These are phyloP conservation scores for Charanyca ferruginea DNA, from an alignment of 2,888 invertebrate species.

Conservation along the genomic window DNA sequence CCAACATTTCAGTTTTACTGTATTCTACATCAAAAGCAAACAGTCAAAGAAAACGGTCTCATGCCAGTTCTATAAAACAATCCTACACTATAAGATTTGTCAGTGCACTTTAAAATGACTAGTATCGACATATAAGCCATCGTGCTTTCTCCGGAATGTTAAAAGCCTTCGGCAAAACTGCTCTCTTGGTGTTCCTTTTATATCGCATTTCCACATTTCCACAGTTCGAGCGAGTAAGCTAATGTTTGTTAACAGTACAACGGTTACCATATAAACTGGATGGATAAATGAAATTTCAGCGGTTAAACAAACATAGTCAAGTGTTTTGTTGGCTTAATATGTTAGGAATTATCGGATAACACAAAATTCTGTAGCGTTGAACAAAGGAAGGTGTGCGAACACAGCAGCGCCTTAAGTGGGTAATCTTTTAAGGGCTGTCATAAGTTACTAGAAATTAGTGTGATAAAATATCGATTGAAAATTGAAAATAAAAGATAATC, in stretches of 20 bases:
- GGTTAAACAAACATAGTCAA: slow-evolving; percentile 17
- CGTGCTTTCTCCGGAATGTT: slow-evolving; percentile 66
- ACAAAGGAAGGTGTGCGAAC: slow-evolving; percentile 3
- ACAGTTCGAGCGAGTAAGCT: slow-evolving; percentile 55
- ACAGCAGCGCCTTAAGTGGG: neutral
- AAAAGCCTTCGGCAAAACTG: slow-evolving; percentile 70
- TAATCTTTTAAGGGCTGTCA: neutral
- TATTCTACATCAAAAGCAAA: slow-evolving; percentile 45
- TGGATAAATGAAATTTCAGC: slow-evolving; percentile 33
- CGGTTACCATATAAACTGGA: slow-evolving; percentile 48
- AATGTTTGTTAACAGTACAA: slow-evolving; percentile 62
- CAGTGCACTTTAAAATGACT: slow-evolving; percentile 54
- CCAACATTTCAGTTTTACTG: slow-evolving; percentile 1
- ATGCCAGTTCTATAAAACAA: slow-evolving; percentile 38
- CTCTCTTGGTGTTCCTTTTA: slow-evolving; percentile 67
- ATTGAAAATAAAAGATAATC: neutral
- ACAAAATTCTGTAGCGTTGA: neutral
- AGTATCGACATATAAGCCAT: slow-evolving; percentile 59
- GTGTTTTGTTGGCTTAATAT: slow-evolving; percentile 21
- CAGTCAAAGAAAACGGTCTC: slow-evolving; percentile 35
- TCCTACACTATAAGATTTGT: slow-evolving; percentile 29
- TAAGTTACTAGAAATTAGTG: neutral
- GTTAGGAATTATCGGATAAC: slow-evolving; percentile 21
- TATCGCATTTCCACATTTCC: slow-evolving; percentile 56
- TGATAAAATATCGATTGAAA: neutral